Conservation (phyloP, 2,888 invertebrate species). For the Pristionchus mayeri region DNA sequence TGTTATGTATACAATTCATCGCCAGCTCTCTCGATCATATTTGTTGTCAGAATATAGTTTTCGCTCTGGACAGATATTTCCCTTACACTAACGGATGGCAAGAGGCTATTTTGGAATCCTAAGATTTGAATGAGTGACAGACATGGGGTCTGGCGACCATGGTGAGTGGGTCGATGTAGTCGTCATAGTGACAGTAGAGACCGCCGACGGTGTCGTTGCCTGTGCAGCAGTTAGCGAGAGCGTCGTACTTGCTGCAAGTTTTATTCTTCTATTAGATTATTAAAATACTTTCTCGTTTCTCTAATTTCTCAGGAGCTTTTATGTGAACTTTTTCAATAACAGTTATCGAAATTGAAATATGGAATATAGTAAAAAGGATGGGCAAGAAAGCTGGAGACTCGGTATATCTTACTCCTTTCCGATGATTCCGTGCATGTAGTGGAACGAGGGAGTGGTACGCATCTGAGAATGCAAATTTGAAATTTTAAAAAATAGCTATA, state of each 20-base stretch:
- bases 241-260: background rate
- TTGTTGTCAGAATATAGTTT: background rate
- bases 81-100: too few species aligned
- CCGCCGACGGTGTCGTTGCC: background rate
- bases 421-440: slow-evolving; percentile 55
- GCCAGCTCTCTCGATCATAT: too few species aligned
- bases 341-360: background rate
- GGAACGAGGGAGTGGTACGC: slow-evolving; percentile 66
- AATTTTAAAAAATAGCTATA: background rate
- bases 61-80: background rate
- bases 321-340: background rate
- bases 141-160: too few species aligned
- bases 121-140: too few species aligned
- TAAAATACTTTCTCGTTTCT: background rate
- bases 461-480: slow-evolving; percentile 63
- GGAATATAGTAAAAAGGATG: background rate
- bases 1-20: too few species aligned
- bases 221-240: background rate
- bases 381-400: background rate
- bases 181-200: slow-evolving; percentile 31
- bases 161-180: background rate
- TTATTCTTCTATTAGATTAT: background rate
- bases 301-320: background rate
- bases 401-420: slow-evolving; percentile 50
- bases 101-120: too few species aligned